phyloP scores from a whole-genome alignment of 1,140 invertebrate genomes.

The Globodera rostochiensis region DNA sequence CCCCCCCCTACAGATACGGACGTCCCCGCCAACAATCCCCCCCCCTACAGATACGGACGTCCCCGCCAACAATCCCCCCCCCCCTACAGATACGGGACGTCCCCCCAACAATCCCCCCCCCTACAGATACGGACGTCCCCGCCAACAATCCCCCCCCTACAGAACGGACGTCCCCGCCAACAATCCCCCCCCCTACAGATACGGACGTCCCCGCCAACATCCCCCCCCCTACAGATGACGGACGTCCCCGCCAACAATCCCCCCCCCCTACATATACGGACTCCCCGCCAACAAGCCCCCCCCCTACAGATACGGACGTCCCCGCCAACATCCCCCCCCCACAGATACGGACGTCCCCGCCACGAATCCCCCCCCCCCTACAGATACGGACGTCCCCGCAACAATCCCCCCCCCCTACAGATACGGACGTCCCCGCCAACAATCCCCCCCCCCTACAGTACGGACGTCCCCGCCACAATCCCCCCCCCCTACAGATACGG shows the following conservation, averaged over 20 bases:
- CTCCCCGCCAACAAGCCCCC: neutral
- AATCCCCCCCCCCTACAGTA: conserved; percentile 3
- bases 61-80: conserved; percentile 1
- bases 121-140: conserved; percentile 6
- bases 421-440: conserved; percentile 3
- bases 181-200: neutral
- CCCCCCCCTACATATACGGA: neutral
- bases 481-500: too few species aligned
- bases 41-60: conserved; percentile 1
- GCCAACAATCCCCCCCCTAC: conserved; percentile 3
- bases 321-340: neutral
- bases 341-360: conserved; percentile 8
- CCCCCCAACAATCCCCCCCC: neutral
- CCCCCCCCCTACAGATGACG: conserved; percentile 1
- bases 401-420: neutral
- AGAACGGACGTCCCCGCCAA: too few species aligned
- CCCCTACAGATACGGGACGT: conserved; percentile 1
- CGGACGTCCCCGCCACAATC: conserved; percentile 2
- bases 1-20: conserved; percentile 3
- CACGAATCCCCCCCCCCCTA: neutral
- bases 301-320: conserved; percentile 2
- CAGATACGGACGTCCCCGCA: conserved; percentile 9
- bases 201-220: conserved; percentile 3
- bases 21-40: conserved; percentile 3
- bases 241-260: conserved; percentile 1